A percentile compares a stretch with the other conserved stretches of the same genome.
These are phyloP conservation scores for Drosophila niveifrons DNA, from an alignment of 2,888 invertebrate genomes.

Conservation along the genomic window DNA sequence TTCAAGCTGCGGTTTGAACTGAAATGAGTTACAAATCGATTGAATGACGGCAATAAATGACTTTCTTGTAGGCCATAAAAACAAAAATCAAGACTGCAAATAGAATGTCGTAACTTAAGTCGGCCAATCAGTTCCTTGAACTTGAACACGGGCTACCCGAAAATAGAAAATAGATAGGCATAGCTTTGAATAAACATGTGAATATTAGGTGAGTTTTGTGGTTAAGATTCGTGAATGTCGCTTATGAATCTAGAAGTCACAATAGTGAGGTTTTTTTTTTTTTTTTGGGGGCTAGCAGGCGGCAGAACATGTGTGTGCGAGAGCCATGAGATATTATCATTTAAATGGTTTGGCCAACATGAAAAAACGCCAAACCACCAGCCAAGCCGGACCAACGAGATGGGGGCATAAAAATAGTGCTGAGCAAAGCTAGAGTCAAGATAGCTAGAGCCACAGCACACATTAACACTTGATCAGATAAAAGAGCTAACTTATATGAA, in stretches of 20 bases:
- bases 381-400: slow-evolving; percentile 61
- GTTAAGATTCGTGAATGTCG: slow-evolving; percentile 22
- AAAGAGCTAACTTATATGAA: slow-evolving; percentile 45
- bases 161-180: slow-evolving; percentile 29
- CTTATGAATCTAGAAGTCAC: slow-evolving; percentile 13
- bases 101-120: slow-evolving; percentile 21
- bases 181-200: slow-evolving; percentile 5
- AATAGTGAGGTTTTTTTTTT: neutral
- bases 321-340: slow-evolving; percentile 65
- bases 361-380: slow-evolving; percentile 18
- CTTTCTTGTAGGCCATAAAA: slow-evolving; percentile 16
- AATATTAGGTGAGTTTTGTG: slow-evolving; percentile 1
- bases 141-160: slow-evolving; percentile 44
- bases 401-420: slow-evolving; percentile 42
- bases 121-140: slow-evolving; percentile 71
- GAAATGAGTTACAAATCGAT: neutral
- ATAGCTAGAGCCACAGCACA: slow-evolving; percentile 13
- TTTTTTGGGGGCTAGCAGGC: neutral
- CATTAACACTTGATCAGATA: slow-evolving; percentile 48
- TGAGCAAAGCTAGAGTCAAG: slow-evolving; percentile 25
- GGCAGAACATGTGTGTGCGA: slow-evolving; percentile 22
- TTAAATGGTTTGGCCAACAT: slow-evolving; percentile 47
- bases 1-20: neutral
- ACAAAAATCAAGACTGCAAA: slow-evolving; percentile 1
- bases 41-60: slow-evolving; percentile 13